phyloP scores from a whole-genome alignment of 2,888 invertebrate genomes.

The Ormia ochracea region DNA sequence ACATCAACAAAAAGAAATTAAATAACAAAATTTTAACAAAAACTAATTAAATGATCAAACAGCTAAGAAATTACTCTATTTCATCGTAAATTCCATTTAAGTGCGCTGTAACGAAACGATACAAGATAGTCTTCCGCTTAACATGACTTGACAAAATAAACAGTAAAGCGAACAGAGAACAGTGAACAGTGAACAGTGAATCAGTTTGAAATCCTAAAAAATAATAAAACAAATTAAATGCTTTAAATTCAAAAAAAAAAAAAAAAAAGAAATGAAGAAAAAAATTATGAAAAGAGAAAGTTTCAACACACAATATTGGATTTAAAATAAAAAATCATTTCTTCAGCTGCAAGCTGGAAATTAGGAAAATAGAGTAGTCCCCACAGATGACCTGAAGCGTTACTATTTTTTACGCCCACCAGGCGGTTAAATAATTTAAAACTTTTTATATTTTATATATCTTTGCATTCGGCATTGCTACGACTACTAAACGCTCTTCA shows the following conservation, averaged over 20 bases:
- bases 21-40: too few relatives aligned
- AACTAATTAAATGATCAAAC: constrained; percentile 15
- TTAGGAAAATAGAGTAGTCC: not conserved
- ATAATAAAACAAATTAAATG: not conserved
- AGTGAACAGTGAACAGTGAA: constrained; percentile 6
- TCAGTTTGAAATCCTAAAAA: constrained; percentile 7
- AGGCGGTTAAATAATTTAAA: constrained; percentile 45
- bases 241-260: not conserved
- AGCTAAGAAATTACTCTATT: constrained; percentile 2
- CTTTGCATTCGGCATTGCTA: not conserved
- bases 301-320: not conserved
- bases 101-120: constrained; percentile 13
- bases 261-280: not conserved
- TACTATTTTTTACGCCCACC: constrained; percentile 40
- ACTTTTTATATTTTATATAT: constrained; percentile 16
- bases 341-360: not conserved
- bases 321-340: not conserved
- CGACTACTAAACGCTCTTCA: too few relatives aligned
- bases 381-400: constrained; percentile 35
- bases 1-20: not conserved
- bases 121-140: constrained; percentile 16
- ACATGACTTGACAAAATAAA: constrained; percentile 16
- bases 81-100: constrained; percentile 7
- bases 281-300: constrained; percentile 17
- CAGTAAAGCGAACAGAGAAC: not conserved